Percentiles rank a stretch among this genome's conserved stretches.
These are phyloP conservation scores for Brachystomella parvula DNA, from an alignment of 1,140 invertebrate species.

Conservation along the genomic window DNA sequence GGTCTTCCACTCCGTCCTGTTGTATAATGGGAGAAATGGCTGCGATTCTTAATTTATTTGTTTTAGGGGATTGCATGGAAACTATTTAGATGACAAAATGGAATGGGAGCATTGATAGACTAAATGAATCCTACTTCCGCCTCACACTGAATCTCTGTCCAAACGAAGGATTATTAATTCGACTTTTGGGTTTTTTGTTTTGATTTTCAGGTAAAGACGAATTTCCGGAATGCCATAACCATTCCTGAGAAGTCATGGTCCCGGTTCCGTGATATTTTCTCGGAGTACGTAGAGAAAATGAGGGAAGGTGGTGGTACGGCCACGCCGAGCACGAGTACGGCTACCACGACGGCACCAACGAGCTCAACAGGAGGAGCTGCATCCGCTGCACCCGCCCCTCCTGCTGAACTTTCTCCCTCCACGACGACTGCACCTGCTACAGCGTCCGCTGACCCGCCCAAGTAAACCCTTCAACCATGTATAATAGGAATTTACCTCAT, in stretches of 20 bases:
- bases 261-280: slow-evolving; percentile 90
- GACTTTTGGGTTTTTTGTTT: slow-evolving; percentile 1
- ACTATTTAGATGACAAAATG: too few relatives aligned
- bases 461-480: slow-evolving; percentile 20
- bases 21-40: neutral
- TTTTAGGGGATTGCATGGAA: neutral
- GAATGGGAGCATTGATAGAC: too few relatives aligned
- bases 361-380: slow-evolving; percentile 38
- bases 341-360: slow-evolving; percentile 22
- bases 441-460: slow-evolving; percentile 33
- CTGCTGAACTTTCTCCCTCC: slow-evolving; percentile 7
- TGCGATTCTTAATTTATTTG: neutral
- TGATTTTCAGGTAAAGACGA: slow-evolving; percentile 75
- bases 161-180: neutral
- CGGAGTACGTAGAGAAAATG: slow-evolving; percentile 91
- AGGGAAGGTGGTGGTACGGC: slow-evolving; percentile 53
- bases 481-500: slow-evolving; percentile 3
- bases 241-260: slow-evolving; percentile 96
- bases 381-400: slow-evolving; percentile 25
- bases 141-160: too few relatives aligned
- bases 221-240: slow-evolving; percentile 95
- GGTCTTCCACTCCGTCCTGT: neutral
- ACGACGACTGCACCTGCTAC: slow-evolving; percentile 36
- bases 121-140: too few relatives aligned
- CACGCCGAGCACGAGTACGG: too few relatives aligned